Evolutionary conservation across 2,888 invertebrate genomes (phyloP).

Genomic region (Mythimna impura): DNA sequence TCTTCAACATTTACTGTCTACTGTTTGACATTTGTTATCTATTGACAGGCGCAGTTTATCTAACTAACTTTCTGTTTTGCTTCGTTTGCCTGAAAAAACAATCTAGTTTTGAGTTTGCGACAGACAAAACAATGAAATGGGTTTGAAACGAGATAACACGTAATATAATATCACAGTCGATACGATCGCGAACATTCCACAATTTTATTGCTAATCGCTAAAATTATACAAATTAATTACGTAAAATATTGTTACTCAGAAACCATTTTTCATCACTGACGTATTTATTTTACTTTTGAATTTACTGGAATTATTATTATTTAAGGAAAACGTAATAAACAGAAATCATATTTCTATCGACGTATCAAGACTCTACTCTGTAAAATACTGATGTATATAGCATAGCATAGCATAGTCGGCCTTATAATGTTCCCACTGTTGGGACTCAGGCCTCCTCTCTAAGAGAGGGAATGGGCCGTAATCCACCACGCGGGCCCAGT

Average conservation of each 20-base stretch:
- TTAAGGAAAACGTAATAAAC: neutral
- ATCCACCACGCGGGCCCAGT: no score
- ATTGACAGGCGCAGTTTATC: neutral
- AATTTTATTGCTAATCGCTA: neutral
- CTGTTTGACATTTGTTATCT: neutral
- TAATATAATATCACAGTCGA: slow-evolving; percentile 7
- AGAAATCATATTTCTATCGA: no score
- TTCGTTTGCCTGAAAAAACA: neutral
- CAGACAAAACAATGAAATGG: neutral
- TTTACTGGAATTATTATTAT: neutral
- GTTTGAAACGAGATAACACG: neutral
- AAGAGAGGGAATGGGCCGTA: no score
- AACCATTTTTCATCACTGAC: neutral
- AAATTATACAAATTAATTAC: slow-evolving; percentile 5
- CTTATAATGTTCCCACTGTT: no score
- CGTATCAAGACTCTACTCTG: neutral
- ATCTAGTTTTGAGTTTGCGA: neutral
- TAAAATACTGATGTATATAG: neutral
- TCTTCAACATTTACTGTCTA: neutral
- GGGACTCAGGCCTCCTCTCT: no score
- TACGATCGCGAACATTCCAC: slow-evolving; percentile 3
- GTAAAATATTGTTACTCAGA: neutral
- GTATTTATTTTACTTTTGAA: neutral
- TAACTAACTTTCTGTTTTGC: neutral
- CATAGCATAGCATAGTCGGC: no score